Evolutionary conservation across 2,113 vertebrate genomes (phyloP), one percentile per base, ranked within the genome.

Genomic region (Caracal caracal): DNA sequence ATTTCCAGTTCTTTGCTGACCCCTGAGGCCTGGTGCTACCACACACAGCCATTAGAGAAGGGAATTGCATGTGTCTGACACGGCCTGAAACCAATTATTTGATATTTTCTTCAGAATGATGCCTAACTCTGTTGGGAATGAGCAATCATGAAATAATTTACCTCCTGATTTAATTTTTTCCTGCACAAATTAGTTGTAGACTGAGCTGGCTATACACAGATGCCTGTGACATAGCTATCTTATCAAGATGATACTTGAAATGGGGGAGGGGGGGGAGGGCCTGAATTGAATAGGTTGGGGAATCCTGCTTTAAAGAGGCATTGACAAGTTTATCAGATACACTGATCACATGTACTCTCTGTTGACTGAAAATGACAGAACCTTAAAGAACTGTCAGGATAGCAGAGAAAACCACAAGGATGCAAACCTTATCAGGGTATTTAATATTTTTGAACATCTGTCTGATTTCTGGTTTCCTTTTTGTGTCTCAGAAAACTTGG

Each of bases 91-190:
- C 99, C 99, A 99, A 99, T 99, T 99, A 99, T 99, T 99, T 99
- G 99, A 99, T 99, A 99, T 99, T 99, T 99, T 99, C 99, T 99
- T 99, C 99, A 99, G 99, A 99, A 99, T 99, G 99, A 99, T 99
- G 99, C 99, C 99, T 99, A 98, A 98, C 98, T 99, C 99, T 99
- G 98, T 98, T 98, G 99, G 99, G 99, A 99, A 99, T 99, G 99
- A 99, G 99, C 99, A 99, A 99, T 99, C 99, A 99, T 99, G 99
- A 99, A 99, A 99, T 99, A 99, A 99, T 99, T 99, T 99, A 99
- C 98, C 99, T 99, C 99, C 99, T 99, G 99, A 99, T 99, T 99
- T 99, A 99, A 99, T 99, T 99, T 99, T 99, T 99, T 99, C 99
- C 99, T 98, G 98, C 98, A 99, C 98, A 99, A 99, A 99, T 99